A percentile compares a stretch with the other conserved stretches of the same genome.
phyloP scores from a whole-genome alignment of 37 sponge, comb jelly and placozoan species.

The Tethya wilhelma region DNA sequence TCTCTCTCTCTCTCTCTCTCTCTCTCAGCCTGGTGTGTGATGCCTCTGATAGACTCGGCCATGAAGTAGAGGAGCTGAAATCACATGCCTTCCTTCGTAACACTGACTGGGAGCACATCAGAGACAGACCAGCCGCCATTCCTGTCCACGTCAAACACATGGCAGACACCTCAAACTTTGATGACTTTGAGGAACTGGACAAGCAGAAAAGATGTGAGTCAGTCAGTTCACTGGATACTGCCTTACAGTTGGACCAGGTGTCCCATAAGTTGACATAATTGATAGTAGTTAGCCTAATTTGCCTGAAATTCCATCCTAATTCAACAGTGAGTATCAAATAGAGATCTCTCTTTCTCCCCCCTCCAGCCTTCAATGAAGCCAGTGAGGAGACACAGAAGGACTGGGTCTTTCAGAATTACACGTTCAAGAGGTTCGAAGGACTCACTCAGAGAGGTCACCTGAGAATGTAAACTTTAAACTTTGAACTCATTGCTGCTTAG shows the following conservation, averaged over 20 bases:
- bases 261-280: too few species aligned
- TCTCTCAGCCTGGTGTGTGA: conserved; percentile 73
- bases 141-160: conserved; percentile 92
- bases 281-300: too few species aligned
- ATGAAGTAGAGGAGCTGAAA: conserved; percentile 76
- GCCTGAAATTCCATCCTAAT: too few species aligned
- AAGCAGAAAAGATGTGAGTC: conserved; percentile 50
- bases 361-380: conserved; percentile 57
- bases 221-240: too few species aligned
- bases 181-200: conserved; percentile 92
- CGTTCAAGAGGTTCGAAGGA: conserved; percentile 97
- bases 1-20: not conserved
- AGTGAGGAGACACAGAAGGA: conserved; percentile 78
- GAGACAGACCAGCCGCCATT: conserved; percentile 95
- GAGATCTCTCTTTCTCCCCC: not conserved
- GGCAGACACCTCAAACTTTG: conserved; percentile 98
- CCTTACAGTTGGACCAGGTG: too few species aligned
- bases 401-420: conserved; percentile 99
- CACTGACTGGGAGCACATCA: conserved; percentile 95
- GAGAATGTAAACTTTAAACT: too few species aligned
- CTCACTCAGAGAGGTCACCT: conserved; percentile 89
- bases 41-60: conserved; percentile 65
- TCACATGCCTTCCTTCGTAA: conserved; percentile 85
- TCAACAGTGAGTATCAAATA: not conserved
- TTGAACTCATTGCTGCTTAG: too few species aligned